Base-by-base conservation (phyloP, 2,113 vertebrate genomes). In the Bombycilla garrulus region DNA sequence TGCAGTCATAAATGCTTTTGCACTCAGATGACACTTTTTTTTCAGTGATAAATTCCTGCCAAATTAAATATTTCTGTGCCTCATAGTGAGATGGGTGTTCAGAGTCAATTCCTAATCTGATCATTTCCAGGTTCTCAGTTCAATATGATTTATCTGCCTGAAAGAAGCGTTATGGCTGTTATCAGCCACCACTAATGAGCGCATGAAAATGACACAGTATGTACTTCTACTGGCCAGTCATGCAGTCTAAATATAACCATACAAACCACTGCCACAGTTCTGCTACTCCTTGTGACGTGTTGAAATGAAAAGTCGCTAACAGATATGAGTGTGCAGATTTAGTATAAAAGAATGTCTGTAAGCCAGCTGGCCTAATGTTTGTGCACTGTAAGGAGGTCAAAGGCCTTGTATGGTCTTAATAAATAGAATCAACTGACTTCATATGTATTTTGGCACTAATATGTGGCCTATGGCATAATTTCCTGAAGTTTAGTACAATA, bases 371-470 rank as follows among this genome's bases (percentile, higher is more conserved):
- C 40, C 82, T 51, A 58, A 82, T 91, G 93, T 97, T 95, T 97
- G 85, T 84, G 89, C 95, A 88, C 85, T 64, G 38, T 90, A 82
- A 88, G 64, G 62, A 83, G 97, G 96, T 97, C 95, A 97, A 88
- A 83, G 96, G 96, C 93, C 96, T 93, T 97, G 87, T 82, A 97
- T 97, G 98, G 96, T 97, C 97, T 97, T 98, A 97, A 98, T 98
- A 98, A 98, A 96, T 76, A 96, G 90, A 97, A 97, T 95, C 95
- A 96, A 97, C 91, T 91, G 93, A 96, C 95, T 98, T 97, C 91
- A 85, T 98, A 96, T 98, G 89, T 96, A 96, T 96, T 96, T 98
- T 98, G 97, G 97, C 96, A 97, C 93, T 98, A 97, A 98, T 97
- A 98, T 95, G 95, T 96, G 97, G 95, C 97, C 97, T 96, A 96